Evolutionary conservation across 2,113 vertebrate species (phyloP), one percentile per base, ranked within the genome.

Genomic region (Rhea pennata): DNA sequence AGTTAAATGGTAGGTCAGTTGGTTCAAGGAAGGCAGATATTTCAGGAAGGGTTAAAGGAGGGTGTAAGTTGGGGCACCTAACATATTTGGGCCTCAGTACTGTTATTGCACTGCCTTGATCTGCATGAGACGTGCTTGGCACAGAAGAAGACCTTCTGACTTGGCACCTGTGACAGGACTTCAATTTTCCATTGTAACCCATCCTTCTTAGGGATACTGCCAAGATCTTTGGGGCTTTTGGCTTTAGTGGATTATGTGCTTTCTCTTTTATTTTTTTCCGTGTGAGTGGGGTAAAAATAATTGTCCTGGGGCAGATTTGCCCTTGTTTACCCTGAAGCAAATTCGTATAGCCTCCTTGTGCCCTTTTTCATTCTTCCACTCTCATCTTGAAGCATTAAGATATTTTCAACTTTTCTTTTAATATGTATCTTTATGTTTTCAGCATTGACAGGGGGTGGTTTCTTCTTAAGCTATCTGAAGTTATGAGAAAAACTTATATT

Each of bases 41-140:
- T 64, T 65, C n/a, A 64, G 81, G 50, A 87, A 10, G 7, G 19
- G 42, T 2, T 58, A 58, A 75, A 90, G 46, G 73, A 48, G 90
- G 70, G 24, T 7, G 84, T 69, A 84, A 94, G 48, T 0, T 21
- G 53, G 80, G 69, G 33, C 23, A 5, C 15, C 4, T 15, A 20
- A 46, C 36, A 71, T 1, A 1, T 21, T 40, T 40, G 29, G 39
- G 10, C 80, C 27, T 51, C 39, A 40, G 36, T 17, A 26, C 22
- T 24, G 33, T 64, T 69, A 75, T 73, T 23, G 31, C 33, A 15
- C 23, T 40, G 31, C 36, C 40, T 6, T 0, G 2, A 26, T 15
- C 40, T 53, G 23, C 17, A 14, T 22, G 44, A 42, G 29, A 27
- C 7, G 21, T 0, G 1, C 15, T 13, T 15, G n/a, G 15, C 2